These are phyloP conservation scores for Cyprinella venusta DNA, from an alignment of 2,797 vertebrate genomes.

Conservation along the genomic window DNA sequence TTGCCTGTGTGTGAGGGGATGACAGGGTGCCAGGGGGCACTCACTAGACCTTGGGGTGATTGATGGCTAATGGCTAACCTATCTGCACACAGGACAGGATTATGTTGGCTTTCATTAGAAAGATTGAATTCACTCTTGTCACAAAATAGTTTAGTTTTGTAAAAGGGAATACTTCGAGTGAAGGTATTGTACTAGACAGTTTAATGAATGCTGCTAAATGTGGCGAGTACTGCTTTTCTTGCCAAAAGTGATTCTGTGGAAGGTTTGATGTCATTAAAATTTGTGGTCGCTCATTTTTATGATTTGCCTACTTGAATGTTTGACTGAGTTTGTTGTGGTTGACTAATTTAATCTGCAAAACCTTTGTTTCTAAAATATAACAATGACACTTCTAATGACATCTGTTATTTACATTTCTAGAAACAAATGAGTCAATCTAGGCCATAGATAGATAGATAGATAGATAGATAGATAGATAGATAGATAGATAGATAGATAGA, in stretches of 20 bases:
- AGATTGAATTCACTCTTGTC: conserved; percentile 31
- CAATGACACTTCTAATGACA: conserved; percentile 17
- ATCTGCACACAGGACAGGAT: conserved; percentile 83
- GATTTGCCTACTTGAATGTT: conserved; percentile 41
- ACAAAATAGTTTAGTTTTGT: conserved; percentile 28
- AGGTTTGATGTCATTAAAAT: conserved; percentile 39
- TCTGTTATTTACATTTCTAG: conserved; percentile 22
- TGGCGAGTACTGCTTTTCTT: conserved; percentile 36
- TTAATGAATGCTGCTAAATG: conserved; percentile 35
- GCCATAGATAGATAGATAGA: background rate
- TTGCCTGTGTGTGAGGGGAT: conserved; percentile 34
- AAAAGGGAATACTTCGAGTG: background rate
- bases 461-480: background rate
- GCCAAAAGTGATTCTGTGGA: conserved; percentile 37
- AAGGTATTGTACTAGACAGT: conserved; percentile 27
- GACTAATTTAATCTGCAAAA: conserved; percentile 41
- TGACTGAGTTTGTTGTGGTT: conserved; percentile 43
- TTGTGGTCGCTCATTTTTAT: conserved; percentile 32
- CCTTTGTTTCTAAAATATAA: conserved; percentile 22
- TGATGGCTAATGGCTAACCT: conserved; percentile 89
- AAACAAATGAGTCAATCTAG: background rate
- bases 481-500: background rate
- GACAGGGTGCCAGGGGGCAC: conserved; percentile 80
- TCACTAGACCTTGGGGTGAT: conserved; percentile 86
- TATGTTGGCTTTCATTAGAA: conserved; percentile 48